Base-by-base conservation (phyloP, 92 coral and sea anemone species). In the Palythoa caribaeorum region DNA sequence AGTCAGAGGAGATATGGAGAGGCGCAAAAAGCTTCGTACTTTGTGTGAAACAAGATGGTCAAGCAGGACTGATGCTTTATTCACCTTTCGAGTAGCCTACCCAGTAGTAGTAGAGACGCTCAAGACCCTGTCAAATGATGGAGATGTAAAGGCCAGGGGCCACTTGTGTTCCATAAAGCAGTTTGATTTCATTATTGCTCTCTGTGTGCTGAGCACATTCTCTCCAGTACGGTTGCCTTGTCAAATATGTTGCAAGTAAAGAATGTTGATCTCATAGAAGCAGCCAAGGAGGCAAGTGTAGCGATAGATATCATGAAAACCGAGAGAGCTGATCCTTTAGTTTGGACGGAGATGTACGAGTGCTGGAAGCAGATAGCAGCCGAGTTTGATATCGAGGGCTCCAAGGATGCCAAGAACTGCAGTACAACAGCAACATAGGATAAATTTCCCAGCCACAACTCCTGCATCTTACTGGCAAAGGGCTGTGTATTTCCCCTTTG, bases 131-230 rank as follows among this genome's bases (percentile, higher is more conserved):
- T 79, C 90, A 79, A 88, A 80, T 59, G 90, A 90, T 90, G 93
- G 93, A 68, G 93, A 91, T 88, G 93, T 84, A 85, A 91, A 91
- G 91, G 93, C 91, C 87, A 91, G 93, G 91, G 88, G 91, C 88
- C 87, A 87, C 93, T 91, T 91, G 91, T 83, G 90, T 88, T 90
- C 93, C 91, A 91, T 91, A 63, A 87, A 87, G 83, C 91, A 81
- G 69, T 91, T 91, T 87, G 91, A 91, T 87, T 91, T 91, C 88
- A 91, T 91, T 85, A 91, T 90, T 79, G 92, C 92, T 81, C 87
- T 90, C 78, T 86, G 92, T 90, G 92, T 76, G 77, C 92, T 83
- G 92, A 85, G 90, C 92, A 78, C 79, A 87, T 86, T 68, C 92
- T 90, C 79, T 86, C 90, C 71, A 78, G 85, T 87, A 90, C 90